phyloP scores from a whole-genome alignment of 2,888 invertebrate genomes.

The Sesia bembeciformis region DNA sequence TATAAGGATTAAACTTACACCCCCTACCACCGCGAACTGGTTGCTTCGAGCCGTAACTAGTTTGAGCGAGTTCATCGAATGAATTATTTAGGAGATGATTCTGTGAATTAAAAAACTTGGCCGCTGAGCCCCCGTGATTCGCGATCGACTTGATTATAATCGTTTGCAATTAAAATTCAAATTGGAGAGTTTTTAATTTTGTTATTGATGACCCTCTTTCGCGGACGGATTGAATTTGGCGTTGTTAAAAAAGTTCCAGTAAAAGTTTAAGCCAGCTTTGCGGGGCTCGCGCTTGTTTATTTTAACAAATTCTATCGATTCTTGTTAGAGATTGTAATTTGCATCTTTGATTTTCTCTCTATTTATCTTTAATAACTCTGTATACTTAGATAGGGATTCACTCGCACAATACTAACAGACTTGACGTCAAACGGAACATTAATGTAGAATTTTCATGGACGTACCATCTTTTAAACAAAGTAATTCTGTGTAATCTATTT shows the following conservation, averaged over 20 bases:
- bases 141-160: conserved; percentile 64
- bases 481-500: no score
- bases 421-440: no score
- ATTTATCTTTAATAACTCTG: not conserved
- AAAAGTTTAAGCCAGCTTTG: conserved; percentile 22
- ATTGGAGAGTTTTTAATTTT: conserved; percentile 72
- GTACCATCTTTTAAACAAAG: no score
- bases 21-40: conserved; percentile 33
- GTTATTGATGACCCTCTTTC: conserved; percentile 68
- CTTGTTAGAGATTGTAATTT: not conserved
- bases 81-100: conserved; percentile 61
- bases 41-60: conserved; percentile 44
- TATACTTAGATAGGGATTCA: no score
- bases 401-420: not conserved
- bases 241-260: conserved; percentile 58
- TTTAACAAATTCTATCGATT: conserved; percentile 4
- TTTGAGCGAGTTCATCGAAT: conserved; percentile 45
- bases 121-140: conserved; percentile 52
- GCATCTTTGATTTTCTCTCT: not conserved
- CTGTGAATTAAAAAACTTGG: conserved; percentile 44
- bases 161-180: conserved; percentile 72
- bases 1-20: conserved; percentile 73
- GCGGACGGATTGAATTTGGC: conserved; percentile 49
- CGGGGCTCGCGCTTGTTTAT: conserved; percentile 41
- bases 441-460: no score